These are phyloP conservation scores for Helostoma temminkii DNA, from an alignment of 2,797 vertebrate genomes.

Conservation along the genomic window DNA sequence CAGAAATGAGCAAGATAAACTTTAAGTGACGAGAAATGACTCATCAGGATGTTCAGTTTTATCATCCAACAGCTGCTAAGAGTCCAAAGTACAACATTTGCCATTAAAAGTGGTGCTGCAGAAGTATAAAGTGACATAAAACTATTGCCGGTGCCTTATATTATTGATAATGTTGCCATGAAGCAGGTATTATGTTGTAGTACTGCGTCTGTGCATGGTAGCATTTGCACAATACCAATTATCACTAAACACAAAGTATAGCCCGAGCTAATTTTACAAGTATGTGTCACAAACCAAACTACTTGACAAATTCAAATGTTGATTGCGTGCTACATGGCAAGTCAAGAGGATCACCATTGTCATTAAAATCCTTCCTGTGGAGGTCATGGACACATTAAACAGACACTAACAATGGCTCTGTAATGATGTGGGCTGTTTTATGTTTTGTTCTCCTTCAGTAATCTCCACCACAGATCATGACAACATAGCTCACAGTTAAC, in stretches of 20 bases:
- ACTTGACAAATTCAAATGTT: background rate
- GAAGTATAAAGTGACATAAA: too few relatives aligned
- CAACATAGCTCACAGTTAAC: background rate
- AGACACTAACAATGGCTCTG: background rate
- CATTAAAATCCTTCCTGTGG: background rate
- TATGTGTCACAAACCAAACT: background rate
- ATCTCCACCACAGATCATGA: background rate
- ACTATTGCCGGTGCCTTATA: too few relatives aligned
- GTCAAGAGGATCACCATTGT: background rate
- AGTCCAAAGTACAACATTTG: too few relatives aligned
- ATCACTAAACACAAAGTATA: background rate
- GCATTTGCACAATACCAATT: background rate
- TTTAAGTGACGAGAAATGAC: constrained; percentile 12
- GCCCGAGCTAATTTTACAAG: background rate
- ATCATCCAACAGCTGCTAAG: constrained; percentile 1
- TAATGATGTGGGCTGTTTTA: background rate
- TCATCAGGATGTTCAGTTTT: constrained; percentile 4
- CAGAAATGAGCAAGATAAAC: constrained; percentile 32
- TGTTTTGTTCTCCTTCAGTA: background rate
- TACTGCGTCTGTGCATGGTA: too few relatives aligned
- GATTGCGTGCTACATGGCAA: background rate
- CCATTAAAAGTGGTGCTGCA: too few relatives aligned
- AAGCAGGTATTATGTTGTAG: too few relatives aligned
- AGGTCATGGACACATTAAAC: background rate
- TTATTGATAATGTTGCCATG: too few relatives aligned